Evolutionary conservation across 53 echinoderm and acorn worm species (phyloP).

Genomic region (Patiria pectinifera): DNA sequence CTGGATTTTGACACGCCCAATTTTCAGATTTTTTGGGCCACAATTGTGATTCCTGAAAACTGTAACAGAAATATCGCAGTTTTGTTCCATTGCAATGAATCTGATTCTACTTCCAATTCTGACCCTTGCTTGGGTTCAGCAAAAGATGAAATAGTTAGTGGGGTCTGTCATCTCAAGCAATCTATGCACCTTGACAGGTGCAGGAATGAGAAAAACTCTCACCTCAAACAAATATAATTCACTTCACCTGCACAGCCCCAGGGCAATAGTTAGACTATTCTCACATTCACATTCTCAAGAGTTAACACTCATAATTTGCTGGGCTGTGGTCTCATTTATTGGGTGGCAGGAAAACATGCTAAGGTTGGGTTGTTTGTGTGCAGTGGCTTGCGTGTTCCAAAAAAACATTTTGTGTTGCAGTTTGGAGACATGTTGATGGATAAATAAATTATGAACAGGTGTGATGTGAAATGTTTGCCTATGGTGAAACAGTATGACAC

Average conservation of each 20-base stretch:
- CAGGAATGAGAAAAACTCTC: neutral
- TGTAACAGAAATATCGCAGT: neutral
- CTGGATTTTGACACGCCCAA: neutral
- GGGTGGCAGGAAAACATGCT: neutral
- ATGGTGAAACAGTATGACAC: neutral
- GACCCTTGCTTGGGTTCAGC: neutral
- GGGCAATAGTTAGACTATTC: neutral
- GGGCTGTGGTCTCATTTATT: neutral
- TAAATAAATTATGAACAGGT: neutral
- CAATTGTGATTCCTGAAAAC: too few relatives aligned
- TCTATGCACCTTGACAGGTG: conserved; percentile 38
- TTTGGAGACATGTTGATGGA: neutral
- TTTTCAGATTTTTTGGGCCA: neutral
- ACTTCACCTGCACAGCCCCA: conserved; percentile 41
- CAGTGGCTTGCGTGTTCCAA: neutral
- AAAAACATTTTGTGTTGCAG: neutral
- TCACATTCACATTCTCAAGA: conserved; percentile 14
- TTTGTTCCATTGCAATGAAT: neutral
- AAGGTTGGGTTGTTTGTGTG: conserved; percentile 2
- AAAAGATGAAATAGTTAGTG: neutral
- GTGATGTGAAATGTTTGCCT: neutral
- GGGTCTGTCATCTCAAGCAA: neutral
- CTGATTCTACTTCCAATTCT: neutral
- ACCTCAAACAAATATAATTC: conserved; percentile 33
- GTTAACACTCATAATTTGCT: conserved; percentile 23